Evolutionary conservation across 2,888 invertebrate species (phyloP).

Genomic region (Philereme transversata): DNA sequence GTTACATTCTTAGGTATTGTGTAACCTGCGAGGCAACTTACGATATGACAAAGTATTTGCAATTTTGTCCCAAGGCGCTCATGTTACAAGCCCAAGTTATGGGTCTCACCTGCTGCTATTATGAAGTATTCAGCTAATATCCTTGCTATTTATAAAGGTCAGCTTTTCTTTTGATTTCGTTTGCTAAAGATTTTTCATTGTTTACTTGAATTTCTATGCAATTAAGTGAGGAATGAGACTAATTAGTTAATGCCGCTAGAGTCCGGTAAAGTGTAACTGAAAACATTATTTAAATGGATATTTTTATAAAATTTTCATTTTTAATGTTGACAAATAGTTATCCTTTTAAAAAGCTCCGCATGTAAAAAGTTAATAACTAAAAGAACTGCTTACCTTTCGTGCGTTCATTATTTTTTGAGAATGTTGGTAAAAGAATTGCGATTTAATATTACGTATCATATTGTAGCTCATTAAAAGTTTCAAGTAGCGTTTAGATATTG

Average conservation of each 20-base stretch:
- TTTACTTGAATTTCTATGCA: background rate
- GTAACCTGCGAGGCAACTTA: conserved; percentile 50
- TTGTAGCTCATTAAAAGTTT: conserved; percentile 15
- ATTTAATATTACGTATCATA: background rate
- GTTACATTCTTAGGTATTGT: conserved; percentile 66
- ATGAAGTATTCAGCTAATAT: conserved; percentile 54
- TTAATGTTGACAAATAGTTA: background rate
- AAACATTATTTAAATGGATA: no score
- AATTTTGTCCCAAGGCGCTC: conserved; percentile 57
- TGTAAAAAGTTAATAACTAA: background rate
- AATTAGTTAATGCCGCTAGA: no score
- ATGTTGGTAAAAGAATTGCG: conserved; percentile 7
- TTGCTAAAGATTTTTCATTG: conserved; percentile 1
- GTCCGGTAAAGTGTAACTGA: no score
- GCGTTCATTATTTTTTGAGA: conserved; percentile 2
- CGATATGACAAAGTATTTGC: conserved; percentile 61
- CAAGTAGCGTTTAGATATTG: conserved; percentile 3
- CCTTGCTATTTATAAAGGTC: conserved; percentile 32
- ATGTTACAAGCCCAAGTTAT: conserved; percentile 58
- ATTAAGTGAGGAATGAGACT: no score
- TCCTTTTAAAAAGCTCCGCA: background rate
- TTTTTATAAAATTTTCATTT: background rate
- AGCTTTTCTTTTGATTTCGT: conserved; percentile 25
- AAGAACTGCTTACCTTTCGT: background rate
- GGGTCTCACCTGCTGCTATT: conserved; percentile 62